phyloP scores from a whole-genome alignment of 2,113 vertebrate genomes.

The Colinus virginianus region DNA sequence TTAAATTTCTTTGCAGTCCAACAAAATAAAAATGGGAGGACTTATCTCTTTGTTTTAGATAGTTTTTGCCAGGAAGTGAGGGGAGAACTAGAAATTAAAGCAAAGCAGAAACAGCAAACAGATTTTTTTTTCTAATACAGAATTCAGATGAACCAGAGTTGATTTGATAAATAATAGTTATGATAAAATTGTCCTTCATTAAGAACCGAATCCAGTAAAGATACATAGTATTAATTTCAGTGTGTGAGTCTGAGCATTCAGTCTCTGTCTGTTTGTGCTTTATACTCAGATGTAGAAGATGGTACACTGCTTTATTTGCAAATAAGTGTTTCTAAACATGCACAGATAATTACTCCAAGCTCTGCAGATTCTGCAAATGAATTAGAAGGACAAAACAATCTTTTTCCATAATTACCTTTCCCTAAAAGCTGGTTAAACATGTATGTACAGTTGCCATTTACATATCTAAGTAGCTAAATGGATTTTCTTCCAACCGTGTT shows the following conservation, averaged over 20 bases:
- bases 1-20: background rate
- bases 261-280: background rate
- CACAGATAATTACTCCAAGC: background rate
- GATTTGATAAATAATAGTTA: slow-evolving; percentile 20
- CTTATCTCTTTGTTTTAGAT: background rate
- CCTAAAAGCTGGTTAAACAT: background rate
- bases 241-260: background rate
- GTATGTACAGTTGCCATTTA: background rate
- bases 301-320: background rate
- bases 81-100: background rate
- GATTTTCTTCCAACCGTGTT: background rate
- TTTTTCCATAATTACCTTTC: slow-evolving; percentile 4
- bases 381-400: slow-evolving; percentile 19
- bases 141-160: slow-evolving; percentile 21
- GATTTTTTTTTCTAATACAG: background rate
- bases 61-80: background rate
- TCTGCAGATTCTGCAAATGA: background rate
- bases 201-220: slow-evolving; percentile 35
- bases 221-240: background rate
- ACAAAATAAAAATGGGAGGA: background rate
- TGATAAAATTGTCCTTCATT: slow-evolving; percentile 10
- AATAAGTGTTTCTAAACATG: background rate
- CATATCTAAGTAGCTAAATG: background rate
- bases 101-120: background rate
- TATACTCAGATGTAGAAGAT: background rate